A percentile compares a stretch with the other conserved stretches of the same genome.
Evolutionary conservation across 1,140 invertebrate species (phyloP).

Genomic region (Dufourea novaeangliae): DNA sequence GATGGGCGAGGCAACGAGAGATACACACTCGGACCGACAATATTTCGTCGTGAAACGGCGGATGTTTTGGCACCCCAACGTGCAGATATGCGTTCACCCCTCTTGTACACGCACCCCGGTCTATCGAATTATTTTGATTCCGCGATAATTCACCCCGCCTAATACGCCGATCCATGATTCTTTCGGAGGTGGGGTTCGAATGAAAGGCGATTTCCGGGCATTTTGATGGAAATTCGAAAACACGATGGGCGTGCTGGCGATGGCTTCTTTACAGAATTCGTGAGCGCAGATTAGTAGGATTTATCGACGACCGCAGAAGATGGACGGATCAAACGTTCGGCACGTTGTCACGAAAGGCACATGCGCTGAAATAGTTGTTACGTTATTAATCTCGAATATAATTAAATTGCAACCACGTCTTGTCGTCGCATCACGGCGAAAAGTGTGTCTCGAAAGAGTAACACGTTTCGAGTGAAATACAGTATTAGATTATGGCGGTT

Average conservation of each 20-base stretch:
- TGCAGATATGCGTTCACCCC: constrained; percentile 64
- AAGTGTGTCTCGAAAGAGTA: too few relatives aligned
- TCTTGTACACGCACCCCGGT: constrained; percentile 72
- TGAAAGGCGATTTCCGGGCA: constrained; percentile 51
- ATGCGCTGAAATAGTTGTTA: not conserved
- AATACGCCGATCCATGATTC: constrained; percentile 68
- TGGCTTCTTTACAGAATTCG: constrained; percentile 31
- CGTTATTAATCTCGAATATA: too few relatives aligned
- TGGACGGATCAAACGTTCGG: too few relatives aligned
- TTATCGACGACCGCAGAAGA: constrained; percentile 12
- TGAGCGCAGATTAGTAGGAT: constrained; percentile 46
- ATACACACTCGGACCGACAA: constrained; percentile 29
- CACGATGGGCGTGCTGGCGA: constrained; percentile 2
- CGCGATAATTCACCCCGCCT: constrained; percentile 78
- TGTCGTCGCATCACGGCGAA: too few relatives aligned
- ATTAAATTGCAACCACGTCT: too few relatives aligned
- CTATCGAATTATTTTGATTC: constrained; percentile 81
- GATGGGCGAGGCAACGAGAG: not conserved
- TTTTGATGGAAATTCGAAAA: constrained; percentile 67
- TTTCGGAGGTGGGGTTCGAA: constrained; percentile 23
- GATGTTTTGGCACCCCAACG: constrained; percentile 70
- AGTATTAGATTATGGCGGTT: too few relatives aligned
- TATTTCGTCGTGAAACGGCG: constrained; percentile 36
- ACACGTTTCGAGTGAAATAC: too few relatives aligned
- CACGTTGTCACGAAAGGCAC: too few relatives aligned